A percentile compares a stretch with the other conserved stretches of the same genome.
Evolutionary conservation across 1,140 invertebrate genomes (phyloP).

Genomic region (Drosophila neocordata): DNA sequence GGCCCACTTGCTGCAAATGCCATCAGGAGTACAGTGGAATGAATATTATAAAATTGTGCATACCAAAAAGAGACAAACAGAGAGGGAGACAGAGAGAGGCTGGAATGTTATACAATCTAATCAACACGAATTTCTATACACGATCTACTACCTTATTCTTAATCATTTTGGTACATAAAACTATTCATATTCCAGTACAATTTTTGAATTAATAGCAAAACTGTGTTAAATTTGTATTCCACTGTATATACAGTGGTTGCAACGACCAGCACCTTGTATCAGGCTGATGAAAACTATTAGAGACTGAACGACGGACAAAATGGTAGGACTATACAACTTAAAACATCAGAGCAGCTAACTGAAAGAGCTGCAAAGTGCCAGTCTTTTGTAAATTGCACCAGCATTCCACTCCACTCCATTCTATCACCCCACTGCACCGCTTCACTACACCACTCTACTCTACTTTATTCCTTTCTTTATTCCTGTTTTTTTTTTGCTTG

Average conservation of each 20-base stretch:
- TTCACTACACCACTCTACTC: not conserved
- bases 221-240: not conserved
- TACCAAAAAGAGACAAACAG: not conserved
- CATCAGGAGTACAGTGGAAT: constrained; percentile 8
- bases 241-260: not conserved
- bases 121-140: no score
- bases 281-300: constrained; percentile 77
- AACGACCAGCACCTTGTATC: constrained; percentile 22
- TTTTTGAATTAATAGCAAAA: no score
- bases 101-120: no score
- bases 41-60: not conserved
- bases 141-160: no score
- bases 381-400: constrained; percentile 73
- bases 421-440: not conserved
- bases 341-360: constrained; percentile 19
- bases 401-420: constrained; percentile 51
- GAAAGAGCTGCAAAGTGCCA: constrained; percentile 66
- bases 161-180: no score
- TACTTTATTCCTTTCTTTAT: constrained; percentile 3
- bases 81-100: no score
- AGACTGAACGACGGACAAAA: constrained; percentile 26
- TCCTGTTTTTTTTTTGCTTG: constrained; percentile 25
- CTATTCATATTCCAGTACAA: no score
- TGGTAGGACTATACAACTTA: constrained; percentile 27
- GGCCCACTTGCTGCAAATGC: constrained; percentile 35